Evolutionary conservation across 2,888 invertebrate genomes (phyloP), one percentile per base, ranked within the genome.

Genomic region (Drosophila engyochracea): DNA sequence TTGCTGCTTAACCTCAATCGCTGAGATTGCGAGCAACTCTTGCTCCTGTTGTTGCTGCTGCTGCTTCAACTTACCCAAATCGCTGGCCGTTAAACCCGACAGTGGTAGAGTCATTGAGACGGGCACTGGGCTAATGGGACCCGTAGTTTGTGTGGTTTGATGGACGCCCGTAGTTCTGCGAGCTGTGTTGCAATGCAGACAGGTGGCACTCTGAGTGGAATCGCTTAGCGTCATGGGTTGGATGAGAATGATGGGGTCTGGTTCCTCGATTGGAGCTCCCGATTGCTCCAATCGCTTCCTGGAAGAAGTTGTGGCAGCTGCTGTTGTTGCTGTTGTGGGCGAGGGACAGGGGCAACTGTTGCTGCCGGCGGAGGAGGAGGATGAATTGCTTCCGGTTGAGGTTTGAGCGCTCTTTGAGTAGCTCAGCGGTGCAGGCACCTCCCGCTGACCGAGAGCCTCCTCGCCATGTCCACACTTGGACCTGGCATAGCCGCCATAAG

Each of bases 141-240:
- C 94, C n/a, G 94, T 94, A 19, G 93, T 93, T 70, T 94, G 94
- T 0, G 94, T 94, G 4, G 93, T 94, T 67, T 94, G 94, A 76
- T 94, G 94, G 1, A 94, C 94, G 3, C 94, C 94, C 4, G 94
- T 93, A 5, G 94, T 93, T 1, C 94, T 89, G 1, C 93, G 89
- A 14, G 92, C 91, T 5, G 93, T 93, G 64, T 93, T 93, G 64
- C 94, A 94, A 65, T 94, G 94, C 28, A 93, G 70, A 22, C 94
- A 94, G 5, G 94, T 93, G 0, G 90, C 89, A 30, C 85, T 81
- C 16, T 47, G 47, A 16, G 22, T 47, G 22, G 47, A 47, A 16
- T 47, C 47, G 25, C 16, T 47, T 4, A 47, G 47, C 16, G 47
- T 47, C 47, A 16, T 47, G 16, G 47, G 47, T 47, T 47, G 89